A percentile compares a stretch with the other conserved stretches of the same genome.
Evolutionary conservation across 2,113 vertebrate genomes (phyloP).

Genomic region (Rallus limicola): DNA sequence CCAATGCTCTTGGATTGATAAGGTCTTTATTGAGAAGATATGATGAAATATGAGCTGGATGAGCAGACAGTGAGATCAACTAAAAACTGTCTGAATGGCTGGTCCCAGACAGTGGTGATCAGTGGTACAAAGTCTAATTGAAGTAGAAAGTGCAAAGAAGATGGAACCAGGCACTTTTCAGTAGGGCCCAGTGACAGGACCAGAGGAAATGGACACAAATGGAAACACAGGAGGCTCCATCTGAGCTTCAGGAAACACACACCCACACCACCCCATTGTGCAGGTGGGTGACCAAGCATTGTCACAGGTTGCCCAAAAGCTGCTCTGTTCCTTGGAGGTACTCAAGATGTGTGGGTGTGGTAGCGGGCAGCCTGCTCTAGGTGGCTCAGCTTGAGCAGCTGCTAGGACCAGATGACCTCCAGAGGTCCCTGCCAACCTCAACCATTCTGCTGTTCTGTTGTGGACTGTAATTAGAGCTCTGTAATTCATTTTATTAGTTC

Average conservation of each 20-base stretch:
- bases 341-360: neutral
- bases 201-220: neutral
- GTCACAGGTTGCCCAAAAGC: neutral
- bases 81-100: neutral
- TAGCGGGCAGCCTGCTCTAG: neutral
- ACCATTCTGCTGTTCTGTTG: neutral
- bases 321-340: neutral
- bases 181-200: neutral
- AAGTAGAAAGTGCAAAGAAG: neutral
- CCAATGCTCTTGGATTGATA: neutral
- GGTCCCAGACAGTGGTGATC: accelerated
- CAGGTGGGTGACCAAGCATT: neutral
- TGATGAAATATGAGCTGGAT: neutral
- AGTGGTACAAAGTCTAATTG: neutral
- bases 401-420: neutral
- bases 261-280: too few relatives aligned
- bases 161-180: neutral
- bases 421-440: neutral
- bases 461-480: neutral
- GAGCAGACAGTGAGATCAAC: accelerated
- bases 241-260: neutral
- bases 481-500: neutral
- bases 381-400: too few relatives aligned
- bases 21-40: neutral
- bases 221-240: neutral